Base-by-base conservation (phyloP, 2,888 invertebrate species). In the Brenthis hecate region DNA sequence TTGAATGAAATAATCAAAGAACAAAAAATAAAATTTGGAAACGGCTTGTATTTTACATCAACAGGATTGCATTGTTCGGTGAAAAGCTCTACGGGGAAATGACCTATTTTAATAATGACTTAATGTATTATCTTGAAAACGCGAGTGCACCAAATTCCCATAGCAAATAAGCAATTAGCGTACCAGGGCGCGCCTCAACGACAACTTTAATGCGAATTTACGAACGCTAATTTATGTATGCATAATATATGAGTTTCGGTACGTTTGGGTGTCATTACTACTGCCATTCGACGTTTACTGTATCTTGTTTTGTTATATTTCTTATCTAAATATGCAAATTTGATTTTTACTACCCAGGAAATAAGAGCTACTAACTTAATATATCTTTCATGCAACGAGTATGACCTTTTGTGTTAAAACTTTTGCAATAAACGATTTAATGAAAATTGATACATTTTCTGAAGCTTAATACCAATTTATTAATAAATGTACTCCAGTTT, bases 141-240 rank as follows among this genome's bases (percentile, higher is more conserved):
- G 16, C 32, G 51, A 55, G 36, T 64, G 57, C 63, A 64, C 56
- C 50, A 48, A 56, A 58, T 66, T 64, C 69, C 66, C 57, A 54
- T 23, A 53, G 66, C 63, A 63, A 66, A 69, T 69, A 69, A 71
- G 66, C 65, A 71, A 71, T 71, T 71, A 71, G 69, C 56, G 23
- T 48, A 58, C 47, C 58, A 47, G 63, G 6, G 43, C 28, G 57
- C 50, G 43, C 63, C 68, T 55, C 51, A 54, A 43, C 43, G 57
- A 32, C 57, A 69, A 58, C 58, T 69, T 71, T 66, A 69, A 71
- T 71, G 51, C 66, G 28, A 66, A 71, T 71, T 66, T 69, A 63
- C 62, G 71, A 65, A 54, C 56, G 58, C 57, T 66, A 69, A 69
- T 71, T 69, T 71, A 66, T 61, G 61, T 65, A 63, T 71, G 56